Evolutionary conservation across 2,797 vertebrate genomes (phyloP), one percentile per base, ranked within the genome.

Genomic region (Sylvia borin): DNA sequence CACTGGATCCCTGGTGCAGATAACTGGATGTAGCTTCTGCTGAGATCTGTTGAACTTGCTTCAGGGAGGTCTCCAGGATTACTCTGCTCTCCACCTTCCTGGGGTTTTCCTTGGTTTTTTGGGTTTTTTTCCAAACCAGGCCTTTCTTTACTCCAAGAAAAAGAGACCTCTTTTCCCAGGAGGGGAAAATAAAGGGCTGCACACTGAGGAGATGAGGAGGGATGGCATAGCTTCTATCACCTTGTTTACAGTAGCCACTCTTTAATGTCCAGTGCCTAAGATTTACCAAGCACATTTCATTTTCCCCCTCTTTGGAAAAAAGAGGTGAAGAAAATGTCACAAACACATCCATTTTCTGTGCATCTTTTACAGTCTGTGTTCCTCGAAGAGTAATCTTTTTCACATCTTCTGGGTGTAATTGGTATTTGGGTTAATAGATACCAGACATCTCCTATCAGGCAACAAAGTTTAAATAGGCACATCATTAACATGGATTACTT

Each of bases 401-500:
- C 32, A 26, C 42, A 36, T 72, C 86, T 82, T 88, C 57, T 16
- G 58, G 61, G 58, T 13, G 22, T 42, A 75, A 75, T 40, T 93
- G 76, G 45, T 32, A 58, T 12, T 32, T 0, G 6, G 78, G 93
- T 87, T 43, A 71, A 82, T 86, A 86, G 79, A 76, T 61, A 55
- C 74, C 85, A 90, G 92, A 90, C 25, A 50, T 34, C 62, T 91
- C 61, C 88, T 90, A 94, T 93, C 84, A 93, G 72, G 84, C 84
- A 94, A 95, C 91, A 85, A 29, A 45, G 74, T 89, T 96, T 96
- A 95, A 96, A 93, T 88, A 94, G 93, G 66, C 82, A 85, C 86
- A 66, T 95, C 95, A 94, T 95, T 97, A 94, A 86, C 92, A 77
- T 90, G 93, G 91, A 92, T 95, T 96, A 93, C 88, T 86, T 57